A percentile compares a stretch with the other conserved stretches of the same genome.
Conservation (phyloP, 2,888 invertebrate genomes). For the Cheilosia scutellata region DNA sequence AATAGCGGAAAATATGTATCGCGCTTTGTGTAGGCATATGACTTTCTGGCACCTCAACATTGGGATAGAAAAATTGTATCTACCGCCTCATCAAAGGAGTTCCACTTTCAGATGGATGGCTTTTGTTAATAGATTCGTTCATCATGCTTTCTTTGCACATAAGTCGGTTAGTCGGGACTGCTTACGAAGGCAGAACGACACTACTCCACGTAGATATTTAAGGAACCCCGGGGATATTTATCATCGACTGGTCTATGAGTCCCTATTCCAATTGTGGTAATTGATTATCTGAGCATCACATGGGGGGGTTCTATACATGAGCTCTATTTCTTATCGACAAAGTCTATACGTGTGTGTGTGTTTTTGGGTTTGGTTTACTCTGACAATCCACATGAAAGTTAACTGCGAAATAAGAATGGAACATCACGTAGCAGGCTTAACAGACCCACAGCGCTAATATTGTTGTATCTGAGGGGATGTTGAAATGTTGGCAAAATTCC, state of each 20-base stretch:
- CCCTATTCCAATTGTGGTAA: slow-evolving; percentile 43
- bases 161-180: not conserved
- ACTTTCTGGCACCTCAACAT: not conserved
- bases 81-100: slow-evolving; percentile 26
- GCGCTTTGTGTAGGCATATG: not conserved
- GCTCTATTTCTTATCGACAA: not conserved
- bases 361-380: slow-evolving; percentile 1
- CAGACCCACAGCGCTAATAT: slow-evolving; percentile 53
- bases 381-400: slow-evolving; percentile 24
- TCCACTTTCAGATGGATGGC: slow-evolving; percentile 34
- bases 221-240: slow-evolving; percentile 52
- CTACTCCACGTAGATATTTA: slow-evolving; percentile 39
- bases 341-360: slow-evolving; percentile 3
- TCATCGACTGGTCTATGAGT: slow-evolving; percentile 34
- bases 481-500: slow-evolving; percentile 40
- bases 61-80: slow-evolving; percentile 26
- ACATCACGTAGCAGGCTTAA: slow-evolving; percentile 61
- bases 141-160: slow-evolving; percentile 18
- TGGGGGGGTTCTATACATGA: slow-evolving; percentile 19
- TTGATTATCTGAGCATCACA: slow-evolving; percentile 50
- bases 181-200: slow-evolving; percentile 11
- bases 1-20: not conserved
- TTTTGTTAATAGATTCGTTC: slow-evolving; percentile 43
- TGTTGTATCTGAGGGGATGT: slow-evolving; percentile 32
- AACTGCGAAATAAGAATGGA: slow-evolving; percentile 42